Percentiles rank a stretch among this genome's conserved stretches.
Evolutionary conservation across 2,797 vertebrate genomes (phyloP).

Genomic region (Microtus agrestis): DNA sequence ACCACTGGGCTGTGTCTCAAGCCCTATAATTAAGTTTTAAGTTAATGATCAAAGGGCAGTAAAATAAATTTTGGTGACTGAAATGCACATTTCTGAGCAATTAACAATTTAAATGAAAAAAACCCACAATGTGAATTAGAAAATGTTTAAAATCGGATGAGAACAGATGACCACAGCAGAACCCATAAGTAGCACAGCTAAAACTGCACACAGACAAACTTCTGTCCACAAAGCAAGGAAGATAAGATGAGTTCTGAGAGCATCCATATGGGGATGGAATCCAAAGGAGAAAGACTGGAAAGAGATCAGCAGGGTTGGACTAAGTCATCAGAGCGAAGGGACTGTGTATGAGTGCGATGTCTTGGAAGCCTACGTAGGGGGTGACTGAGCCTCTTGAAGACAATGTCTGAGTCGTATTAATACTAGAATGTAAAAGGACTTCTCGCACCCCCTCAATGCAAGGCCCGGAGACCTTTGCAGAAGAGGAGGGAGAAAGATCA

Average conservation of each 20-base stretch:
- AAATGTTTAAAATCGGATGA: conserved; percentile 27
- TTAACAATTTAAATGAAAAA: neutral
- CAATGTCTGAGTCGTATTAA: neutral
- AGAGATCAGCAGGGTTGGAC: neutral
- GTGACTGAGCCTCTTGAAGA: neutral
- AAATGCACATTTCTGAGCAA: neutral
- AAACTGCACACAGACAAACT: neutral
- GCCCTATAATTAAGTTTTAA: neutral
- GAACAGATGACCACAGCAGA: neutral
- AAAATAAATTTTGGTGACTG: conserved; percentile 1
- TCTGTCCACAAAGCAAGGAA: neutral
- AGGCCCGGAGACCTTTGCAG: neutral
- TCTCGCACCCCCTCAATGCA: neutral
- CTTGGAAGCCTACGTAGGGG: neutral
- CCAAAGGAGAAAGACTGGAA: neutral
- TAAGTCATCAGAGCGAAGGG: neutral
- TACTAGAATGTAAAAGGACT: neutral
- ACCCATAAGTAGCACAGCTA: neutral
- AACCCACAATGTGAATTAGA: neutral
- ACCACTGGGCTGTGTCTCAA: neutral
- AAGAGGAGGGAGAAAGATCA: neutral
- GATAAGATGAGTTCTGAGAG: neutral
- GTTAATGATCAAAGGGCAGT: neutral
- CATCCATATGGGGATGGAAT: neutral
- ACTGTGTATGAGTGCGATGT: neutral